Evolutionary conservation across 2,888 invertebrate species (phyloP), one percentile per base, ranked within the genome.

Genomic region (Drosophila eohydei): DNA sequence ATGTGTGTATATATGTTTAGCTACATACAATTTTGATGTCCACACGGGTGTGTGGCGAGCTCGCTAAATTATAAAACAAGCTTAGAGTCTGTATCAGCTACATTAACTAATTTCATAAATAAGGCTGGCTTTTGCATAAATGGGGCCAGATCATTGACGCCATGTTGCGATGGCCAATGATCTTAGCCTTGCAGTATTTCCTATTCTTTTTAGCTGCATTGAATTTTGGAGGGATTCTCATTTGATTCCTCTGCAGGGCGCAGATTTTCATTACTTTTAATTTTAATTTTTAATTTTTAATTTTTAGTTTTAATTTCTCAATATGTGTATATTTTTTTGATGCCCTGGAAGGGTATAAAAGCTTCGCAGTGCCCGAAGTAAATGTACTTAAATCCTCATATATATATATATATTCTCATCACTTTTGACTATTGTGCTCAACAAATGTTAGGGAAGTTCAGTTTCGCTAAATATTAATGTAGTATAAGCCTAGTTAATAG

Each of bases 101-200:
- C 71, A 64, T 66, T 55, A 89, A 89, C 86, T 87, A 88, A 89
- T 66, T 83, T 83, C 66, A 86, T 85, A 87, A 87, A 87, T 87
- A 87, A 87, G 86, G 90, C 86, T 89, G 84, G 63, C 76, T 66
- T 52, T 50, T 38, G 59, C 73, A 63, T 54, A 41, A 44, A 30
- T 59, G 51, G 79, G 70, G 70, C 74, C 57, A 48, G 48, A 57
- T 57, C 62, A 44, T 57, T 64, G 64, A 59, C 48, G 48, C 62
- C 63, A 57, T 30, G 51, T 44, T 12, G 50, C 50, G 55, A 57
- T 61, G 76, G 76, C 72, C 78, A 58, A 65, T 50, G 65, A 66
- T 78, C 80, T 76, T 71, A 80, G 74, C 68, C 67, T 64, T 71
- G 80, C 69, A 74, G 65, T 52, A 48, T 26, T 34, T 6, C 11